These are phyloP conservation scores for Sebastes kiyomatsui DNA, from an alignment of 2,797 vertebrate genomes.

Conservation along the genomic window DNA sequence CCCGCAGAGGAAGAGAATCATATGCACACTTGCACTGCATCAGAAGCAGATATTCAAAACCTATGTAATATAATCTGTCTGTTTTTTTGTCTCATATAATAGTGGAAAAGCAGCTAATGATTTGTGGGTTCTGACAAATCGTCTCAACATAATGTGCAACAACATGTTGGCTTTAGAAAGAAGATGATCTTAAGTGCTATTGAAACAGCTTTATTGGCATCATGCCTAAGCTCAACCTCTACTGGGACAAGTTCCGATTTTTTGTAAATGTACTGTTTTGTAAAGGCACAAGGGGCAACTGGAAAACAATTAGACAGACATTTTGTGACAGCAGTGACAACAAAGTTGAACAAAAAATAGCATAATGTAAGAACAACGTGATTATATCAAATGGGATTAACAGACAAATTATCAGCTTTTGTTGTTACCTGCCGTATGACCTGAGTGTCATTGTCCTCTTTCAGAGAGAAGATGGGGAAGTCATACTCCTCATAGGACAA, in stretches of 20 bases:
- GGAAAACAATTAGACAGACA: neutral
- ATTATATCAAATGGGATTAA: neutral
- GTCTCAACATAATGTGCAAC: constrained; percentile 13
- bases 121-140: constrained; percentile 10
- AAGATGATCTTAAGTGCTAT: neutral
- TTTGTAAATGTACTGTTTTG: neutral
- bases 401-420: no score
- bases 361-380: neutral
- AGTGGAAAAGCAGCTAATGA: neutral
- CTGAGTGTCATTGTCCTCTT: constrained; percentile 89
- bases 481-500: constrained; percentile 91
- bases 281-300: neutral
- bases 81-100: neutral
- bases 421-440: constrained; percentile 87
- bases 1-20: neutral
- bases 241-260: neutral
- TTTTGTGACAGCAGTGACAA: neutral
- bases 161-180: neutral
- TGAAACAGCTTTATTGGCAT: neutral
- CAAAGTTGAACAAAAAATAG: neutral
- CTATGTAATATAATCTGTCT: neutral
- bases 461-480: constrained; percentile 94
- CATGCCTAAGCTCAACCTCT: neutral
- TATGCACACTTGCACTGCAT: neutral
- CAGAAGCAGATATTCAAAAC: neutral